Base-by-base conservation (phyloP, 2,888 invertebrate genomes). In the Punctoribates punctum region DNA sequence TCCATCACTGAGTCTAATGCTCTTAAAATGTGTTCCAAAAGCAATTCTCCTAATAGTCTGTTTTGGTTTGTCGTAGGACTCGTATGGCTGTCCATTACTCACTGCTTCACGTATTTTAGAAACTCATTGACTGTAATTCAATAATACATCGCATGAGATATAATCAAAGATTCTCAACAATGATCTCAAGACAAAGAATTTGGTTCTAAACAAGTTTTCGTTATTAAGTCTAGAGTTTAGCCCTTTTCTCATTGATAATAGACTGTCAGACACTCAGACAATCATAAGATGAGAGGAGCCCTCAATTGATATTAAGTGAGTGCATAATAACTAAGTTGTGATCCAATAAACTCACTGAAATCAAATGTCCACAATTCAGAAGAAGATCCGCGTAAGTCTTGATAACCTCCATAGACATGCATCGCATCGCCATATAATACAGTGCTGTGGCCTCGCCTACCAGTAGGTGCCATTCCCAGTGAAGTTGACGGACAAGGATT, bases 341-440 rank as follows among this genome's bases (percentile, higher is more conserved):
- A 72, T 20, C 8, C 42, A 42, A 42, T 42, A 42, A 42, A 80
- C 84, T 85, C 84, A 93, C 93, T 92, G 80, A 93, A 91, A 84
- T 92, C 90, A 83, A 91, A 94, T 2, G 90, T 90, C 94, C 94
- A 94, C 6, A 94, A 85, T 83, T 94, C 93, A 74, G 90, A 89
- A 23, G 90, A 90, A 62, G 93, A 93, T 9, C 94, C 94, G 75
- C 90, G 87, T 78, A 93, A 85, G 83, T 94, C 94, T 82, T 90
- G 89, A 84, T 93, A 94, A 5, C 94, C 94, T 6, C 94, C 94
- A 84, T 92, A 94, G 79, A 94, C 87, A 78, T 92, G 87, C 89
- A 94, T 90, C 80, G 89, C 88, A 80, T 90, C 90, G 78, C 88
- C 87, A 82, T 91, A 90, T 67, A 92, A 88, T 77, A 93, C 87